Evolutionary conservation across 2,888 invertebrate genomes (phyloP).

Genomic region (Catocala fraxini): DNA sequence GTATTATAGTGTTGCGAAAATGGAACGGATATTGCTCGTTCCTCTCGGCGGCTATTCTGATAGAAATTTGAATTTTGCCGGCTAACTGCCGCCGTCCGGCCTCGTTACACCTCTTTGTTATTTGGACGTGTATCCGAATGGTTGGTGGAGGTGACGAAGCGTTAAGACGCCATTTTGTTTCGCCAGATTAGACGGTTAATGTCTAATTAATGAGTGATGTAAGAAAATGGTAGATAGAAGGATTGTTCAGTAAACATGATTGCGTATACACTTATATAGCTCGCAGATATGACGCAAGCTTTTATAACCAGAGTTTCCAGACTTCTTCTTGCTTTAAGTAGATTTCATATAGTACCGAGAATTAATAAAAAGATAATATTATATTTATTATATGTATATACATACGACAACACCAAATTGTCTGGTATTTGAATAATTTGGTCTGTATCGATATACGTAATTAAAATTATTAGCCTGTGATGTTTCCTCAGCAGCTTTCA

Average conservation of each 20-base stretch:
- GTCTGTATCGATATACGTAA: too few species aligned
- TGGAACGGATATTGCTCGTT: slow-evolving; percentile 86
- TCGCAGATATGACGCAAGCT: too few species aligned
- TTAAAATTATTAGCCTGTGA: too few species aligned
- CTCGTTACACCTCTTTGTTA: slow-evolving; percentile 73
- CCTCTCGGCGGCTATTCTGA: slow-evolving; percentile 81
- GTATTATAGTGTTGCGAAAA: slow-evolving; percentile 78
- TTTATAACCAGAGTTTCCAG: too few species aligned
- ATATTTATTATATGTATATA: too few species aligned
- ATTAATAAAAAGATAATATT: too few species aligned
- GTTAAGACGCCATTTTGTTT: slow-evolving; percentile 54
- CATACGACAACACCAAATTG: too few species aligned
- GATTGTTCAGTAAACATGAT: not conserved
- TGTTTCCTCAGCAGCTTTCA: too few species aligned
- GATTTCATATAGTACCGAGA: too few species aligned
- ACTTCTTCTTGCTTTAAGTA: too few species aligned
- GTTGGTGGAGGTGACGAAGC: slow-evolving; percentile 50
- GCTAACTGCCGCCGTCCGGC: slow-evolving; percentile 84
- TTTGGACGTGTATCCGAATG: slow-evolving; percentile 66
- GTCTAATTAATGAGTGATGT: slow-evolving; percentile 36
- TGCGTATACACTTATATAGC: not conserved
- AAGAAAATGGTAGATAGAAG: slow-evolving; percentile 12
- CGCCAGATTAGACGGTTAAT: slow-evolving; percentile 47
- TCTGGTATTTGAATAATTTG: too few species aligned
- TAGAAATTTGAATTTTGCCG: slow-evolving; percentile 86